Percentiles rank a stretch among this genome's conserved stretches.
phyloP scores from a whole-genome alignment of 30 jellyfish, hydroid and myxozoan genomes.

The Catostylus mosaicus region DNA sequence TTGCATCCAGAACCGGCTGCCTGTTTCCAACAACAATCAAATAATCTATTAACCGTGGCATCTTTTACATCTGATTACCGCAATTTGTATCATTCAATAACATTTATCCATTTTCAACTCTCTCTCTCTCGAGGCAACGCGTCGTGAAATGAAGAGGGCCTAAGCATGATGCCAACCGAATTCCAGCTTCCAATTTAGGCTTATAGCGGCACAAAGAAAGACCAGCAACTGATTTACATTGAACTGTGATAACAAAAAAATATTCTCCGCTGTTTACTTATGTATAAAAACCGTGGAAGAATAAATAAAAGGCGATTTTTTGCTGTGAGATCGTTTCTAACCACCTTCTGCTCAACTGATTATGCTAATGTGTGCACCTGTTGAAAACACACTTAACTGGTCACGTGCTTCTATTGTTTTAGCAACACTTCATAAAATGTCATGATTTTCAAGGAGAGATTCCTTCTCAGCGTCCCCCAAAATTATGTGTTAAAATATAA shows the following conservation, averaged over 20 bases:
- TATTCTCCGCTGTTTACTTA: constrained; percentile 3
- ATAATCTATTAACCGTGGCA: constrained; percentile 87
- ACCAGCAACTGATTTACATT: neutral
- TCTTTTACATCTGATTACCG: neutral
- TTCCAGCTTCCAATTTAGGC: neutral
- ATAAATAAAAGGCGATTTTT: neutral
- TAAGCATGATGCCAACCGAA: neutral
- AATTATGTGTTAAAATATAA: no score
- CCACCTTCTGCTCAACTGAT: constrained; percentile 56
- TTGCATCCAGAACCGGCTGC: constrained; percentile 80
- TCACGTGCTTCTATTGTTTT: constrained; percentile 38
- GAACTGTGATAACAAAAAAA: neutral
- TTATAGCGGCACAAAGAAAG: neutral
- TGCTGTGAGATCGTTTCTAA: neutral
- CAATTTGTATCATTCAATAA: no score
- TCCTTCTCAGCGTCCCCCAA: neutral
- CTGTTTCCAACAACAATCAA: constrained; percentile 76
- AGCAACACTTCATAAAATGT: neutral
- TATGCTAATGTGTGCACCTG: constrained; percentile 72
- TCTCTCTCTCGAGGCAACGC: neutral
- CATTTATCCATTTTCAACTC: no score
- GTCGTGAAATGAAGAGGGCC: neutral
- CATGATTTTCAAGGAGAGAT: neutral
- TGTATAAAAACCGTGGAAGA: neutral
- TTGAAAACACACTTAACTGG: neutral